These are phyloP conservation scores for Heteropelma amictum DNA, from an alignment of 2,888 invertebrate genomes.

Conservation along the genomic window DNA sequence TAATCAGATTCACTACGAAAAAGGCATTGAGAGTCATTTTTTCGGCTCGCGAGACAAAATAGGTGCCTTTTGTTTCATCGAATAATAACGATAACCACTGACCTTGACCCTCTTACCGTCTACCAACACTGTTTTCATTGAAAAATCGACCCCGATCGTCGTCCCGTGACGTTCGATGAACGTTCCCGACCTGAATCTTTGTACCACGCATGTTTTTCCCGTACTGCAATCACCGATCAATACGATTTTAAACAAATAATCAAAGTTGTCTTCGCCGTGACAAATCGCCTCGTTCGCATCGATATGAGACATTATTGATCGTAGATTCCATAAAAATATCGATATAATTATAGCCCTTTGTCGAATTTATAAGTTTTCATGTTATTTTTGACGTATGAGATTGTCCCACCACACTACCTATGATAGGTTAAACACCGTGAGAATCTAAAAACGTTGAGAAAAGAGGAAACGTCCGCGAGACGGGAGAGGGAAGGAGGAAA, in stretches of 20 bases:
- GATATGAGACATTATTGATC: conserved; percentile 83
- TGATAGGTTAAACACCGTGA: conserved; percentile 40
- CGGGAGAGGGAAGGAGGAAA: conserved; percentile 32
- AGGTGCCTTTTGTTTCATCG: too few species aligned
- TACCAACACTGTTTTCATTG: conserved; percentile 97
- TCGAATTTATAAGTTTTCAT: conserved; percentile 17
- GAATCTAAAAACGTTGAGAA: conserved; percentile 37
- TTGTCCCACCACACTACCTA: conserved; percentile 33
- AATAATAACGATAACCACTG: conserved; percentile 59
- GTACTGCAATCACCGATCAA: conserved; percentile 94
- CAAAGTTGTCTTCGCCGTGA: conserved; percentile 90
- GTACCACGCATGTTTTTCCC: conserved; percentile 96
- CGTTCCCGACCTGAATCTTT: conserved; percentile 96
- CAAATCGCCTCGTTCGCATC: conserved; percentile 88
- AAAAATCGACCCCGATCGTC: conserved; percentile 98
- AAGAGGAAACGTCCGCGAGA: conserved; percentile 27
- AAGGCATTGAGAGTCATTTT: too few species aligned
- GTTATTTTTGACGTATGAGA: conserved; percentile 36
- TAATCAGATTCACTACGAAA: too few species aligned
- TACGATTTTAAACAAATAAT: conserved; percentile 97
- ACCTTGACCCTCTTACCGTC: conserved; percentile 98
- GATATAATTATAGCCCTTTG: neutral
- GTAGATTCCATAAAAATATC: conserved; percentile 54
- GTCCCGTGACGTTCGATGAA: conserved; percentile 97
- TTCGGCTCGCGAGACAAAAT: neutral